These are phyloP conservation scores for Caenorhabditis afra DNA, from an alignment of 2,888 invertebrate species.

Conservation along the genomic window DNA sequence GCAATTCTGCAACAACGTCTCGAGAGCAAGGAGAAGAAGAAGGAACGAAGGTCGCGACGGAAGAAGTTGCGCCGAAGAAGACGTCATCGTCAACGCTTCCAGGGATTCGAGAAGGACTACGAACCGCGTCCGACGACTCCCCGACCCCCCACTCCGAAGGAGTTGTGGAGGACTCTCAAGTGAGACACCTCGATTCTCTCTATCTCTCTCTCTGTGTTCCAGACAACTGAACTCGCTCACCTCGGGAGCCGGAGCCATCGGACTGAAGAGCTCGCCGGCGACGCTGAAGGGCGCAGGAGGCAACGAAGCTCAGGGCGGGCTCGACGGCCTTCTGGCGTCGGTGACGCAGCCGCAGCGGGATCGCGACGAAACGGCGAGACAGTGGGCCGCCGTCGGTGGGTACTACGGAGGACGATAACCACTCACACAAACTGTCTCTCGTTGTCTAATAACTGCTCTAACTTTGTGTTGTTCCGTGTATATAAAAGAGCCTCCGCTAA, in stretches of 20 bases:
- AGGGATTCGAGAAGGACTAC: slow-evolving; percentile 37
- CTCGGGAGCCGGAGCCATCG: slow-evolving; percentile 46
- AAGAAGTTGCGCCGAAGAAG: slow-evolving; percentile 46
- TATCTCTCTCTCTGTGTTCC: slow-evolving; percentile 1
- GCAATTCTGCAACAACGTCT: slow-evolving; percentile 43
- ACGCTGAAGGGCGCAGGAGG: slow-evolving; percentile 55
- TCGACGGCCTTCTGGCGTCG: slow-evolving; percentile 50
- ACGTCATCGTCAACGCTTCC: slow-evolving; percentile 31
- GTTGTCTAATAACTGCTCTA: slow-evolving; percentile 9
- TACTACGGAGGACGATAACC: slow-evolving; percentile 33
- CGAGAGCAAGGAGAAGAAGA: slow-evolving; percentile 44
- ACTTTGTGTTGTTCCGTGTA: background rate
- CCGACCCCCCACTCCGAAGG: slow-evolving; percentile 41
- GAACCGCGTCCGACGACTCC: slow-evolving; percentile 39
- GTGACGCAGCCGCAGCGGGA: slow-evolving; percentile 32
- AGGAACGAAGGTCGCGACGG: slow-evolving; percentile 23
- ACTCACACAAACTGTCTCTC: background rate
- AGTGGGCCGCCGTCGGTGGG: slow-evolving; percentile 59
- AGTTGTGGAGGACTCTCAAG: slow-evolving; percentile 52
- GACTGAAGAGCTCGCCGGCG: slow-evolving; percentile 45
- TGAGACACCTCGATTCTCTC: slow-evolving; percentile 19
- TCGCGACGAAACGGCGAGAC: slow-evolving; percentile 38
- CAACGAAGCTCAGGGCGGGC: slow-evolving; percentile 41
- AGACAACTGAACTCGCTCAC: slow-evolving; percentile 49
- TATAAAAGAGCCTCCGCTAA: too few species aligned